Evolutionary conservation across 2,113 vertebrate species (phyloP).

Genomic region (Chitala chitala): DNA sequence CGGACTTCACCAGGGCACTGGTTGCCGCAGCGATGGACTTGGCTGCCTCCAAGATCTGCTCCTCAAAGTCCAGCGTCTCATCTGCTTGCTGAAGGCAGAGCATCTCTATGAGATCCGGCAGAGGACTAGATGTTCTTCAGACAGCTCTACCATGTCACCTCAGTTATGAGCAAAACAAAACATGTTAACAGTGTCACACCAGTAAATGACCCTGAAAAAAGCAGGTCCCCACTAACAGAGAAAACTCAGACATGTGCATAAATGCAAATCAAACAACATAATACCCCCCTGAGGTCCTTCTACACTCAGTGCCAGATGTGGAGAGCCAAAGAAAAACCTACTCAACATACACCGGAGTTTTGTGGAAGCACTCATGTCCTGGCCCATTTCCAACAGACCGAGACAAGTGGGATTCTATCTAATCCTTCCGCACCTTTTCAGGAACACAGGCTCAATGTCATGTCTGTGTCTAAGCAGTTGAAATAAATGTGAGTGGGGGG

Average conservation of each 20-base stretch:
- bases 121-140: background rate
- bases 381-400: too few relatives aligned
- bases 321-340: background rate
- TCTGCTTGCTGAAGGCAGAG: constrained; percentile 87
- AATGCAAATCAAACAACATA: background rate
- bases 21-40: constrained; percentile 97
- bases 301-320: background rate
- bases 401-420: too few relatives aligned
- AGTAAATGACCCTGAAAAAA: background rate
- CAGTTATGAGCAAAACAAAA: background rate
- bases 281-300: too few relatives aligned
- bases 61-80: constrained; percentile 95
- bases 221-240: background rate
- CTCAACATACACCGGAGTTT: too few relatives aligned
- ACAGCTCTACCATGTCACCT: background rate
- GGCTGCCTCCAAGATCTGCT: constrained; percentile 96
- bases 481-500: too few relatives aligned
- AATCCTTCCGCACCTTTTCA: too few relatives aligned
- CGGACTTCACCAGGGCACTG: constrained; percentile 94
- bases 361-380: background rate
- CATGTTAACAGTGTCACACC: too few relatives aligned
- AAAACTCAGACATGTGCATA: background rate
- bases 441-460: too few relatives aligned
- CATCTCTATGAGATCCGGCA: constrained; percentile 30
- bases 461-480: too few relatives aligned